phyloP scores from a whole-genome alignment of 2,797 vertebrate genomes.

The Acanthurus tractus region DNA sequence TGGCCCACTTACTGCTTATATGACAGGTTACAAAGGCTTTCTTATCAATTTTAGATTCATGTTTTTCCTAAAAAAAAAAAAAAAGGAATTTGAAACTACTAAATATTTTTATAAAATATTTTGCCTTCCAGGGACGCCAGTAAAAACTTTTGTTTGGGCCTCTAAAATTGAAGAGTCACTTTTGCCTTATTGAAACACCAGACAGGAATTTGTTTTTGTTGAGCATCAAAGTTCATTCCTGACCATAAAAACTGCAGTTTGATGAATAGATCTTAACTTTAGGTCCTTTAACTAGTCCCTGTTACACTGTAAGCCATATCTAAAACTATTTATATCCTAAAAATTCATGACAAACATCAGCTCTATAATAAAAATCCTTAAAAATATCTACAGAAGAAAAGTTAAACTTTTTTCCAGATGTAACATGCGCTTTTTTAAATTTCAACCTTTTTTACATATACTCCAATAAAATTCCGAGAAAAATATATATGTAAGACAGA shows the following conservation, averaged over 20 bases:
- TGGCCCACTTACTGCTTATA: neutral
- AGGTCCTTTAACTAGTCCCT: neutral
- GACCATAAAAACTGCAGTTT: neutral
- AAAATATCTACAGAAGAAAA: neutral
- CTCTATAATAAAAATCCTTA: neutral
- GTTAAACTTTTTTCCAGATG: neutral
- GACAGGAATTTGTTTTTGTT: neutral
- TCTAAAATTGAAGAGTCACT: neutral
- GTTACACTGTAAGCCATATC: neutral
- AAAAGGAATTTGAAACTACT: neutral
- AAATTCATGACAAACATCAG: neutral
- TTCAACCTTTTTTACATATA: constrained; percentile 9
- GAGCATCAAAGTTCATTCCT: neutral
- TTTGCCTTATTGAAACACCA: constrained; percentile 11
- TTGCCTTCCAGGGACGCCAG: neutral
- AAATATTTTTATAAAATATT: neutral
- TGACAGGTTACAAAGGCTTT: neutral
- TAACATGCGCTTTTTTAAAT: neutral
- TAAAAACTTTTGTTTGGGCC: neutral
- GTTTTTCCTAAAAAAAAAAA: no score
- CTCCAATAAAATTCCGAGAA: constrained; percentile 48
- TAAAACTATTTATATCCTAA: neutral
- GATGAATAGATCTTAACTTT: neutral
- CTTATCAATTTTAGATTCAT: no score
- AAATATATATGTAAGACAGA: constrained; percentile 43